Evolutionary conservation across 2,113 vertebrate genomes (phyloP).

Genomic region (Cyprinodon tularosa): DNA sequence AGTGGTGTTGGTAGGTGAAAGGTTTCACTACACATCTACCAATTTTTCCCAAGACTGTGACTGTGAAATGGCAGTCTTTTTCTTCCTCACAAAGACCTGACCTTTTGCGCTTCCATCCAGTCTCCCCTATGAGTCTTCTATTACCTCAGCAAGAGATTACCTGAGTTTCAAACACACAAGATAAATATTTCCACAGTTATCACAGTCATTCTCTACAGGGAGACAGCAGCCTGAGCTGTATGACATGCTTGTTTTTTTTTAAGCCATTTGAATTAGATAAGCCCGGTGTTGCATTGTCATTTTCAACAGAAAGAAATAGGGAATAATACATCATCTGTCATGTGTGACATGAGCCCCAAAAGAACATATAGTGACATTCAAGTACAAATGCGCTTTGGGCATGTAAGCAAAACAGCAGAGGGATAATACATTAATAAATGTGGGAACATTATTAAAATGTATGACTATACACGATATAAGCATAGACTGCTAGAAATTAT

Average conservation of each 20-base stretch:
- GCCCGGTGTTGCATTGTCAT: background rate
- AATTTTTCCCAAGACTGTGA: slow-evolving; percentile 11
- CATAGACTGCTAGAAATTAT: no score
- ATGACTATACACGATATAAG: no score
- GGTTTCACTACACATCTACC: slow-evolving; percentile 6
- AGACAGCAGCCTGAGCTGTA: background rate
- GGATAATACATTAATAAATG: no score
- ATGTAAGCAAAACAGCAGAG: background rate
- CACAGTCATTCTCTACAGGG: slow-evolving; percentile 8
- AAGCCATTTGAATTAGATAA: background rate
- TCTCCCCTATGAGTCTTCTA: slow-evolving; percentile 36
- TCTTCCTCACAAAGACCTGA: slow-evolving; percentile 28
- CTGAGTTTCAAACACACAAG: slow-evolving; percentile 38
- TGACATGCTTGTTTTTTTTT: background rate
- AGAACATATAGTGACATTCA: slow-evolving; percentile 7
- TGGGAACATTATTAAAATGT: no score
- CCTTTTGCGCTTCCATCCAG: slow-evolving; percentile 35
- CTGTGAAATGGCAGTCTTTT: slow-evolving; percentile 34
- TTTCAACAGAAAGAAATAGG: background rate
- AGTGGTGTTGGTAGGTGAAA: slow-evolving; percentile 20
- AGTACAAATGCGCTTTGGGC: background rate
- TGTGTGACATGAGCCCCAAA: background rate
- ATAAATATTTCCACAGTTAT: slow-evolving; percentile 48
- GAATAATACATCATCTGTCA: background rate
- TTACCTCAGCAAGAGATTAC: slow-evolving; percentile 41